Base-by-base conservation (phyloP, 1,140 invertebrate species). In the Ooceraea biroi region DNA sequence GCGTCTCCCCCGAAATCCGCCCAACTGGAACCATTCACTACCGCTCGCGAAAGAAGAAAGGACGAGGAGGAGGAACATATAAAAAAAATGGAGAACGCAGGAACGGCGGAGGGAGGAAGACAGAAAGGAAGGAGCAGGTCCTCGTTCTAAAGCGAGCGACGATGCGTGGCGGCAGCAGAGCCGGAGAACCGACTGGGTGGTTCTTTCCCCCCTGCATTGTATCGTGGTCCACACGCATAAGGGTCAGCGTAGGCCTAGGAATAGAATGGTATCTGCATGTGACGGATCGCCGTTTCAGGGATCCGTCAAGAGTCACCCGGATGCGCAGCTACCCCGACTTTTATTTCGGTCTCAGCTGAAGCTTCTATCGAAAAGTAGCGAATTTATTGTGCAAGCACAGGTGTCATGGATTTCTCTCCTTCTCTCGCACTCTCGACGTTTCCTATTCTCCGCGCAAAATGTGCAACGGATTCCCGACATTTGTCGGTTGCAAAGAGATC, bases 101-200 rank as follows among this genome's bases (percentile, higher is more conserved):
- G 61, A 68, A 68, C 48, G 82, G 8, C 27, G 60, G 17, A 17
- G 27, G 25, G 65, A 84, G 61, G 19, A 84, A 88, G 84, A 88
- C 83, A 89, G 73, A 77, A 74, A 46, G 85, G 83, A 88, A 89
- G 84, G 85, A 88, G 88, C 92, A 94, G 92, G 92, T 92, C 63
- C 76, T 69, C 92, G 90, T 71, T 93, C 92, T 92, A 92, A 93
- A 93, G 93, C 90, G 92, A 91, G 92, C 92, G 90, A 74, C 92
- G 92, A 94, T 93, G 93, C 93, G 92, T 93, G 91, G 78, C 91
- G 91, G 68, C 91, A 44, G 61, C 27, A 36, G 11, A 27, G 27
- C 22, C 86, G n/a, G n/a, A 82, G 77, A 85, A 76, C 66, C 83
- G 58, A 77, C 86, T 72, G 87, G 84, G 72, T 88, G 76, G 77